Evolutionary conservation across 2,888 invertebrate genomes (phyloP).

Genomic region (Trissolcus brochymenae): DNA sequence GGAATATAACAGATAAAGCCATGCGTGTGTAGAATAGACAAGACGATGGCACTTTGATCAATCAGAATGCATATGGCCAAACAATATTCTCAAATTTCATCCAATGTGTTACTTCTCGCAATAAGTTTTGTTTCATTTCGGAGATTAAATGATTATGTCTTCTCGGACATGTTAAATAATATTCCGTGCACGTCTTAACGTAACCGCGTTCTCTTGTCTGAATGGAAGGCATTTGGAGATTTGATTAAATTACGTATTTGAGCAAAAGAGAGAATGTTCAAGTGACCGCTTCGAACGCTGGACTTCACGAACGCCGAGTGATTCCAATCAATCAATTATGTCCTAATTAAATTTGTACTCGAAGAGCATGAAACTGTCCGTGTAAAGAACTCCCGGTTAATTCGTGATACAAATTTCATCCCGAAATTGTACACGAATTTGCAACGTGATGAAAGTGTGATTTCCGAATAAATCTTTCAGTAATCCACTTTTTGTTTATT

Average conservation of each 20-base stretch:
- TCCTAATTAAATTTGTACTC: not conserved
- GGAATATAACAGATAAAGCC: conserved; percentile 1
- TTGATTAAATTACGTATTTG: conserved; percentile 50
- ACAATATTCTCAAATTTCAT: conserved; percentile 42
- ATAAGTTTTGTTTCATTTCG: conserved; percentile 18
- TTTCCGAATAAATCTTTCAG: too few relatives aligned
- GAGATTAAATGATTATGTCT: conserved; percentile 17
- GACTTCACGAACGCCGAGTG: not conserved
- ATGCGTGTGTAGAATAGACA: conserved; percentile 61
- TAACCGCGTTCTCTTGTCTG: conserved; percentile 24
- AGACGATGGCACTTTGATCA: conserved; percentile 29
- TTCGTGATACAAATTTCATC: too few relatives aligned
- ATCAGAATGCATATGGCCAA: too few relatives aligned
- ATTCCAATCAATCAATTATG: too few relatives aligned
- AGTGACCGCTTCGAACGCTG: not conserved
- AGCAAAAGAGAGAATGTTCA: conserved; percentile 1
- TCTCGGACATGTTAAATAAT: conserved; percentile 31
- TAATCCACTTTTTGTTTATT: too few relatives aligned
- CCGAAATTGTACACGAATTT: too few relatives aligned
- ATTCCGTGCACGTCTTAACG: conserved; percentile 25
- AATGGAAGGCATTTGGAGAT: conserved; percentile 42
- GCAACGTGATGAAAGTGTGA: too few relatives aligned
- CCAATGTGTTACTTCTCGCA: conserved; percentile 69
- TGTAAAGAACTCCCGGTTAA: too few relatives aligned
- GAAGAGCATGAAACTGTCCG: too few relatives aligned